Evolutionary conservation across 2,888 invertebrate species (phyloP), one percentile per base, ranked within the genome.

Genomic region (Drosophila mulleri): DNA sequence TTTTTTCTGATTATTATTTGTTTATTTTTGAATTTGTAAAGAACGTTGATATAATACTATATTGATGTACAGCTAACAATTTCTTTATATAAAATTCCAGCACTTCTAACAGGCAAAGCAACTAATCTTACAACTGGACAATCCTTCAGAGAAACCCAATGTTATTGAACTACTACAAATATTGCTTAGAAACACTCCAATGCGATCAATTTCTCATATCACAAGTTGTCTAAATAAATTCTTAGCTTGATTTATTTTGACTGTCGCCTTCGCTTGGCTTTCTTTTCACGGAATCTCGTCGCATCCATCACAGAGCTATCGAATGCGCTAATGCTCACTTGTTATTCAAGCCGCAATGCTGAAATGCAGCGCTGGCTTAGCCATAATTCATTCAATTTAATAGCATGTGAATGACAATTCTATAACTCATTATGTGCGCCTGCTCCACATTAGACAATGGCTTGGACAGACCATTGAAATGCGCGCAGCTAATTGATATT

Each of bases 381-480:
- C 60, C 41, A 68, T 83, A 70, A 79, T 53, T 83, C 83, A 87
- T 71, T 66, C 64, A 63, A 56, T 78, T 62, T 60, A 70, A 73
- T 75, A 61, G 68, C 78, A 57, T 50, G 78, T 63, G 62, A 66
- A 62, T 77, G 84, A 53, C 82, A 79, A 74, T 83, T 76, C 84
- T 83, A 87, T 87, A 87, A 83, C 82, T 83, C 83, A 82, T 84
- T 87, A 87, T 72, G 45, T 48, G 66, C 56, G 75, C 59, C 59
- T 83, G 83, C 84, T 83, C 87, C 72, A 83, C 64, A 84, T 83
- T 84, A 67, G 72, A 75, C 87, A 82, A 77, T 68, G 76, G 53
- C 62, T 47, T 52, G 67, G 35, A 48, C 29, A 29, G 59, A 26
- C 67, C 47, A 59, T 52, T 39, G 42, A 50, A 72, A 63, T 58